Percentiles rank a stretch among this genome's conserved stretches.
Evolutionary conservation across 2,113 vertebrate species (phyloP).

Genomic region (Terrapene triunguis): DNA sequence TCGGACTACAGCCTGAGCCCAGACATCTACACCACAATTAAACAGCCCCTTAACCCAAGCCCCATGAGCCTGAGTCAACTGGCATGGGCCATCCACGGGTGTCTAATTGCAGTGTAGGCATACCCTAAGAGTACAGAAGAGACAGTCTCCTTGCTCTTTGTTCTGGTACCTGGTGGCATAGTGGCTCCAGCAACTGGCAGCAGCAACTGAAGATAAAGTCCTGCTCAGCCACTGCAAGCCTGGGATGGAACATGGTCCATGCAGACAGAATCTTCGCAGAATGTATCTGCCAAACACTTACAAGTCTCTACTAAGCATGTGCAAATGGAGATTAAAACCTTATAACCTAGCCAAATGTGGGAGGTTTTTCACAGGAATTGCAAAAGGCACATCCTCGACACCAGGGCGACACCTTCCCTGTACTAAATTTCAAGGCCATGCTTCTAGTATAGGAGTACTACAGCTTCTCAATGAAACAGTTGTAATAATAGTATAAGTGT

Average conservation of each 20-base stretch:
- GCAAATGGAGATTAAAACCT: background rate
- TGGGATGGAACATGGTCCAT: slow-evolving; percentile 1
- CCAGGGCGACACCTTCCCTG: background rate
- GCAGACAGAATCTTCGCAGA: slow-evolving; percentile 13
- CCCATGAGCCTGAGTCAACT: background rate
- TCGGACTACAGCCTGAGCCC: background rate
- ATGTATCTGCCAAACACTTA: background rate
- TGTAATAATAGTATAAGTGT: background rate
- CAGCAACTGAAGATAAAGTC: background rate
- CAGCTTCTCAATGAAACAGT: background rate
- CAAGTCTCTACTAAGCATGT: background rate
- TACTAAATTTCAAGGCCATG: background rate
- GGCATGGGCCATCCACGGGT: background rate
- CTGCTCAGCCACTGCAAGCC: background rate
- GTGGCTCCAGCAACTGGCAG: background rate
- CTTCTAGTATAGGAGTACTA: background rate
- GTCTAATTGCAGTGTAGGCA: background rate
- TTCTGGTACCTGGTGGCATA: background rate
- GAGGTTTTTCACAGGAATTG: background rate
- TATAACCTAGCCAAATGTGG: background rate
- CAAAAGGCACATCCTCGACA: background rate
- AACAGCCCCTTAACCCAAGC: background rate
- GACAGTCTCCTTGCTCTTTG: background rate
- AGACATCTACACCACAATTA: background rate
- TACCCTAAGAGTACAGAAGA: background rate